Evolutionary conservation across 2,888 invertebrate species (phyloP), one percentile per base, ranked within the genome.

Genomic region (Drosophila koepferae): DNA sequence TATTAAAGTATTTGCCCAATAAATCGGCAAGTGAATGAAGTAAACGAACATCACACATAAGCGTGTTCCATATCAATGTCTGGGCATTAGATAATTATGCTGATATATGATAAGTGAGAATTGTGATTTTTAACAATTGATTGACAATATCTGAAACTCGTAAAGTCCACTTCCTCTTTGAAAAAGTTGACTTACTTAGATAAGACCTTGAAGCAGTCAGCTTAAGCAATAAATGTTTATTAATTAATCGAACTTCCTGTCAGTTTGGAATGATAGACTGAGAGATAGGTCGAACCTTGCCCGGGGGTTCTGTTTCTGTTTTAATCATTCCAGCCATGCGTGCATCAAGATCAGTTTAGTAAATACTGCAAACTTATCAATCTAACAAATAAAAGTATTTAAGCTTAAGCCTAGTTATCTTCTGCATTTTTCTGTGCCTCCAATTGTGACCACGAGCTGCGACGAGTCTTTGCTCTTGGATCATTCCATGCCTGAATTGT

Each of bases 401-500:
- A 18, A 9, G 36, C 8, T 53, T 14, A 38, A 36, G 20, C 10
- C 14, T 44, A 20, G 38, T 23, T 43, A 14, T 54, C 31, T 34
- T 36, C 56, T 0, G 34, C 7, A 4, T 63, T 54, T 12, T 46
- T n/a, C 23, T 67, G 43, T 9, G 43, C 14, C 10, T 71, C 51
- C 65, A 59, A 73, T 34, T 82, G 82, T 3, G 58, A 36, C 0
- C 78, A 76, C 1, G 90, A 86, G 40, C 76, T 81, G 28, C 82
- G 81, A 10, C 66, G 60, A 0, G 58, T 55, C 53, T 73, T 80
- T 1, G 70, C 64, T 36, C 70, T 72, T 0, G 94, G 94, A 67
- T 94, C 94, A 81, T 96, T 96, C 97, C 97, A 97, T 1, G 93
- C 86, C 86, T 97, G 97, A 9, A 94, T 93, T 63, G 95, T 94